A percentile compares a stretch with the other conserved stretches of the same genome.
These are phyloP conservation scores for Lucilia cuprina DNA, from an alignment of 1,140 invertebrate genomes.

Conservation along the genomic window DNA sequence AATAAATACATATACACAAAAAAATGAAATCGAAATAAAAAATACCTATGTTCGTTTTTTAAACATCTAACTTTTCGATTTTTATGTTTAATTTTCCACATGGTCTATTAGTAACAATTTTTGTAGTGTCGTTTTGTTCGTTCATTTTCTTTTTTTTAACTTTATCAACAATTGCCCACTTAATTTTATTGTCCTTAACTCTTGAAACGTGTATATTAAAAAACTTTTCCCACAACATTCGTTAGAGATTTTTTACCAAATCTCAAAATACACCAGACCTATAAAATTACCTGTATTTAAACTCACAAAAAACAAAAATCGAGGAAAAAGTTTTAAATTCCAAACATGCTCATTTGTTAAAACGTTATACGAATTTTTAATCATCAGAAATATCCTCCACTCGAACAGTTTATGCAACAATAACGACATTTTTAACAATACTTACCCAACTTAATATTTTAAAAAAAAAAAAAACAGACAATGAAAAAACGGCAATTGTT, in stretches of 20 bases:
- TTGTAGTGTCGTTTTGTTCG: neutral
- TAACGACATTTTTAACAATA: neutral
- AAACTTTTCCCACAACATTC: neutral
- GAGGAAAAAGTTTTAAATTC: neutral
- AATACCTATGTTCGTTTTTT: neutral
- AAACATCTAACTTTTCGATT: neutral
- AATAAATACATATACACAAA: neutral
- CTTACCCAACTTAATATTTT: neutral
- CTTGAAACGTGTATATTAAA: constrained; percentile 17
- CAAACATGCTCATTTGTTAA: constrained; percentile 1
- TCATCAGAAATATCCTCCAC: neutral
- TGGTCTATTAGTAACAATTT: constrained; percentile 11
- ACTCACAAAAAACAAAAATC: neutral
- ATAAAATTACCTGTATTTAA: neutral
- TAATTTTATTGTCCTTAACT: constrained; percentile 18
- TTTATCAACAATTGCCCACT: constrained; percentile 10
- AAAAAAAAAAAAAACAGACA: neutral
- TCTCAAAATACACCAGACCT: neutral
- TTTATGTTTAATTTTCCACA: neutral
- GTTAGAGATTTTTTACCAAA: neutral
- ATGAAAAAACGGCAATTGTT: neutral
- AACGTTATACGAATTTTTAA: constrained; percentile 13
- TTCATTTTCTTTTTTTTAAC: neutral
- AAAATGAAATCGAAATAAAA: neutral
- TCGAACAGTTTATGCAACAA: neutral